Evolutionary conservation across 2,113 vertebrate genomes (phyloP), one percentile per base, ranked within the genome.

Genomic region (Recurvirostra avosetta): DNA sequence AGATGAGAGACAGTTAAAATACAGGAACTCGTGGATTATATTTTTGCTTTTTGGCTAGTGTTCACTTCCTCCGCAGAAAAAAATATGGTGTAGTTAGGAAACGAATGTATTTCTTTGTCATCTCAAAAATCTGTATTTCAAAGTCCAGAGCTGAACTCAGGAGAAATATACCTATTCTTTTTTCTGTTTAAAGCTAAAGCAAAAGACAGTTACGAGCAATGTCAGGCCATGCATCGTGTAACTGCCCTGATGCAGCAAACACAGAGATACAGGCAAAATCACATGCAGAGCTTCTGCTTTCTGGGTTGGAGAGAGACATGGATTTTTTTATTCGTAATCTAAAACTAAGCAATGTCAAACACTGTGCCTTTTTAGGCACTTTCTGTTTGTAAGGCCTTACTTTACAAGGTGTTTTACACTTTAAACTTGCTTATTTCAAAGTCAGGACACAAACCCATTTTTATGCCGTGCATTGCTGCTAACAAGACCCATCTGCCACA

Each of bases 1-100:
- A 94, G 89, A 97, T 96, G 95, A 92, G 40, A 82, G 86, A 91
- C 80, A 91, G 90, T 94, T 97, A 89, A 97, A 95, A 87, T 88
- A 92, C 95, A 95, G 90, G 80, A 96, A 95, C 73, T 94, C 1
- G 6, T 80, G 78, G 89, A 92, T 93, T 86, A 41, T 93, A 76
- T 68, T 95, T 96, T 97, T 96, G 49, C 59, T 66, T 74, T 95
- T 93, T 97, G 45, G 80, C 92, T 90, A 87, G 84, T 84, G 84
- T 82, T 95, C 86, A 90, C 62, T 97, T 97, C 92, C 96, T 96
- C 45, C 4, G 12, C 58, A 77, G 52, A 53, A 87, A 73, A 92
- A 87, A 43, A 66, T 47, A 73, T 8, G 6, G 27, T 90, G 58
- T 92, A 86, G 52, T 79, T 95, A 38, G 53, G 59, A 95, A 86